A percentile compares a stretch with the other conserved stretches of the same genome.
Conservation (phyloP, 2,797 vertebrate genomes). For the Myioborus melanocephalus region DNA sequence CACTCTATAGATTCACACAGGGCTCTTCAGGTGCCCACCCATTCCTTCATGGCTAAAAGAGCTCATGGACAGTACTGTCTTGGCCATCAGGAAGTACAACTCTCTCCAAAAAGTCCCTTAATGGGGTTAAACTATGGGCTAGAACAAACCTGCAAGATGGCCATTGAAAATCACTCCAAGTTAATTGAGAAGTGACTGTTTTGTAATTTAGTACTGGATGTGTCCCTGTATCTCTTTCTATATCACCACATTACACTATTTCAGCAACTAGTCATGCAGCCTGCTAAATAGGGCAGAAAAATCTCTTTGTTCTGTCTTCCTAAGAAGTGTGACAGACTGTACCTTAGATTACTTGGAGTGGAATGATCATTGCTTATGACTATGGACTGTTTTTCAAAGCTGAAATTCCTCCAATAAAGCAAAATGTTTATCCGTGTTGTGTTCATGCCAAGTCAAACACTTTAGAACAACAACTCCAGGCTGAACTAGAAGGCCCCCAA, state of each 20-base stretch:
- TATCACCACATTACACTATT: background rate
- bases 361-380: background rate
- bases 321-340: background rate
- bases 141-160: background rate
- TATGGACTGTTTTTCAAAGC: background rate
- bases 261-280: background rate
- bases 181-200: background rate
- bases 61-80: background rate
- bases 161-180: background rate
- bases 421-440: background rate
- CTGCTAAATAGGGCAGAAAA: background rate
- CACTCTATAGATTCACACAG: background rate
- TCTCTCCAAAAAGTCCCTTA: background rate
- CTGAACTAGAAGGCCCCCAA: background rate
- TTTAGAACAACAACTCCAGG: background rate
- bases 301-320: background rate
- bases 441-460: background rate
- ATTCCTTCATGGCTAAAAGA: background rate
- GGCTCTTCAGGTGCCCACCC: background rate
- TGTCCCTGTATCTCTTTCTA: background rate
- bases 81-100: background rate
- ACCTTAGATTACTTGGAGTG: background rate
- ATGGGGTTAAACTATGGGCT: background rate
- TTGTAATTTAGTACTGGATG: background rate
- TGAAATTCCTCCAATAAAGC: background rate